A percentile compares a stretch with the other conserved stretches of the same genome.
Conservation (phyloP, 2,888 invertebrate species). For the Pammene fasciana region DNA sequence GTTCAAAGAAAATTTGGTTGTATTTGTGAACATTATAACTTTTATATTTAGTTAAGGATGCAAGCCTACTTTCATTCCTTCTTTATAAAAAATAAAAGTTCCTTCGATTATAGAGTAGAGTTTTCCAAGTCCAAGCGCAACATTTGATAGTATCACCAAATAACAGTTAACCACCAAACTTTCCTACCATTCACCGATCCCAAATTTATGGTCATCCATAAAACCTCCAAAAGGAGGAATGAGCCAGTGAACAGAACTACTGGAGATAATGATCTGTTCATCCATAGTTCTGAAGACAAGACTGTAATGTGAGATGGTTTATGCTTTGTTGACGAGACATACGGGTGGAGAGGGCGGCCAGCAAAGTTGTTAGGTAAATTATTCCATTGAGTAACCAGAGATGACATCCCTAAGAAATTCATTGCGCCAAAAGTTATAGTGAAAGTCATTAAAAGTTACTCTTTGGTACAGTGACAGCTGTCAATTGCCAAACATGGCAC, state of each 20-base stretch:
- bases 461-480: no score
- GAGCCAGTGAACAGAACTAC: conserved; percentile 36
- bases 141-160: not conserved
- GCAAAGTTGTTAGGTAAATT: not conserved
- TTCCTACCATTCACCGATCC: conserved; percentile 1
- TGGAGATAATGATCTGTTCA: conserved; percentile 46
- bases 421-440: no score
- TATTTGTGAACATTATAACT: no score
- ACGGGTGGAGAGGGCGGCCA: conserved; percentile 42
- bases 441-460: no score
- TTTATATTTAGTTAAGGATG: no score
- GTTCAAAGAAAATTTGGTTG: no score
- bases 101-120: no score
- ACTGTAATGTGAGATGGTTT: conserved; percentile 66
- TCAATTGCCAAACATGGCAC: no score
- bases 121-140: not conserved
- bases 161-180: not conserved
- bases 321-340: conserved; percentile 50
- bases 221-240: conserved; percentile 24
- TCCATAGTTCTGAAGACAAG: conserved; percentile 67
- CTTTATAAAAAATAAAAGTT: no score
- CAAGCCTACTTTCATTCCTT: no score
- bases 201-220: conserved; percentile 15
- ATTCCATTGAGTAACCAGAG: no score
- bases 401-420: no score